phyloP scores from a whole-genome alignment of 2,888 invertebrate species.

The Globia sparganii region DNA sequence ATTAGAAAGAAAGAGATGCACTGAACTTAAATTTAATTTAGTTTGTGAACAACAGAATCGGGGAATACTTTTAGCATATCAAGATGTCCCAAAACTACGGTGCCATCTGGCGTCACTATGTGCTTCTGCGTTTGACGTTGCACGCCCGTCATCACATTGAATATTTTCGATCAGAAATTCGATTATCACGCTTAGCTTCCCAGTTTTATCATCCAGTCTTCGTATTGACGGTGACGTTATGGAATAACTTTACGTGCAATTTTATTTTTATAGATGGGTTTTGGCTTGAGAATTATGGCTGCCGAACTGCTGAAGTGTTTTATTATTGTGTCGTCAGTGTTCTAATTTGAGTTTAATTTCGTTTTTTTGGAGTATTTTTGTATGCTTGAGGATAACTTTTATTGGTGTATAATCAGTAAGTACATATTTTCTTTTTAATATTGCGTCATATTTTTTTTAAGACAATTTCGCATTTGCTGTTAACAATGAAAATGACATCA shows the following conservation, averaged over 20 bases:
- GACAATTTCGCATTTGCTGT: neutral
- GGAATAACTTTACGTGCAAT: slow-evolving; percentile 68
- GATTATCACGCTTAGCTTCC: slow-evolving; percentile 69
- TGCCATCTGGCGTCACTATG: slow-evolving; percentile 41
- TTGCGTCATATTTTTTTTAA: slow-evolving; percentile 6
- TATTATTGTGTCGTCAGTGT: slow-evolving; percentile 42
- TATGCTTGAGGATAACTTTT: slow-evolving; percentile 12
- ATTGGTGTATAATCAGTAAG: slow-evolving; percentile 21
- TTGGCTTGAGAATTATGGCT: slow-evolving; percentile 47
- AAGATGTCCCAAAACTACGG: slow-evolving; percentile 28
- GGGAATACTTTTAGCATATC: slow-evolving; percentile 30
- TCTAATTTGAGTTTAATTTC: slow-evolving; percentile 52
- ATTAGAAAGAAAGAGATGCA: too few relatives aligned
- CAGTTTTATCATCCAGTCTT: slow-evolving; percentile 69
- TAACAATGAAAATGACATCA: slow-evolving; percentile 11
- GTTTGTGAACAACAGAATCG: too few relatives aligned
- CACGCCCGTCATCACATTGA: slow-evolving; percentile 65
- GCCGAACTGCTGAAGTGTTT: slow-evolving; percentile 44
- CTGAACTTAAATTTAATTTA: too few relatives aligned
- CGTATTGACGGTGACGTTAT: slow-evolving; percentile 70
- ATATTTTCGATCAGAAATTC: slow-evolving; percentile 72
- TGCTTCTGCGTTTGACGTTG: slow-evolving; percentile 33
- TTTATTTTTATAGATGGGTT: slow-evolving; percentile 64
- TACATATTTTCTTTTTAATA: neutral
- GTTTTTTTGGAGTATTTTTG: slow-evolving; percentile 19